A percentile compares a stretch with the other conserved stretches of the same genome.
Evolutionary conservation across 1,140 invertebrate species (phyloP).

Genomic region (Littorina saxatilis): DNA sequence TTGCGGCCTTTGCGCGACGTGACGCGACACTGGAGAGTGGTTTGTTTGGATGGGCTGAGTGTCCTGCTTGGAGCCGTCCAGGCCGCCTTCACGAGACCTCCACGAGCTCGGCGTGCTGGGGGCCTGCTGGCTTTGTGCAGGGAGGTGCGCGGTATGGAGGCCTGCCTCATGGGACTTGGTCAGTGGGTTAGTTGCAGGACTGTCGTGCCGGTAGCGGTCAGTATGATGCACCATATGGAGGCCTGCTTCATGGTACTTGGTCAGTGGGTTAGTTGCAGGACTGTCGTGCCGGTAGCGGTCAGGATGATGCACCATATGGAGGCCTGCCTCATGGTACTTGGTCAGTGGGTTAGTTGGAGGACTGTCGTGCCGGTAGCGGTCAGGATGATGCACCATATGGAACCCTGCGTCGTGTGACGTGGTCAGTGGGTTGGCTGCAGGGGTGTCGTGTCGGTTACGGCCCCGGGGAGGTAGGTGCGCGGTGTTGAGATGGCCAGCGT

Average conservation of each 20-base stretch:
- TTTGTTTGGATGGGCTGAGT: too few species aligned
- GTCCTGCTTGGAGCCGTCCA: too few species aligned
- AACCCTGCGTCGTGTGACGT: not conserved
- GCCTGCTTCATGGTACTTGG: not conserved
- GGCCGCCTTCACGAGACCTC: slow-evolving; percentile 17
- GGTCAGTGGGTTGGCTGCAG: not conserved
- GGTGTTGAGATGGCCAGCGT: not conserved
- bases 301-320: not conserved
- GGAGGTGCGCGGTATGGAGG: not conserved
- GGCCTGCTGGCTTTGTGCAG: too few species aligned
- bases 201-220: not conserved
- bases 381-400: not conserved
- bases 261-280: not conserved
- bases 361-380: not conserved
- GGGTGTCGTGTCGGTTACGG: not conserved
- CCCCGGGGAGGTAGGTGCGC: not conserved
- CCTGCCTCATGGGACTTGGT: not conserved
- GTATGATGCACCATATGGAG: not conserved
- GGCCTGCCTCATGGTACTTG: not conserved
- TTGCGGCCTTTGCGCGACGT: too few species aligned
- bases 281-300: not conserved
- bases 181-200: not conserved
- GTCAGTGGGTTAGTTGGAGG: not conserved
- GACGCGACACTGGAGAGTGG: too few species aligned
- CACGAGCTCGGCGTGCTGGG: not conserved